phyloP scores from a whole-genome alignment of 2,888 invertebrate genomes.

The Perizoma affinitatum region DNA sequence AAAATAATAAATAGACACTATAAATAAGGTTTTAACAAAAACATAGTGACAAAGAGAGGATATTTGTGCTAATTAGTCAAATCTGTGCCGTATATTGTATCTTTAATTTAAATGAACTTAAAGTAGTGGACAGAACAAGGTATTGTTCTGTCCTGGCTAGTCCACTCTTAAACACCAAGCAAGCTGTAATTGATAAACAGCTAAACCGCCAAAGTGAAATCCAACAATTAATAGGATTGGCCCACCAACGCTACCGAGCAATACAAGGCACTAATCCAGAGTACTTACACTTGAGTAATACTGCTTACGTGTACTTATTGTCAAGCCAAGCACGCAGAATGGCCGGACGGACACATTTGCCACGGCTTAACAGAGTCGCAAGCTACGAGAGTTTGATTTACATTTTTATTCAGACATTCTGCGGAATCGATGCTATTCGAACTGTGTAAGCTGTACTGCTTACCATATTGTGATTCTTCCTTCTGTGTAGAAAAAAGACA shows the following conservation, averaged over 20 bases:
- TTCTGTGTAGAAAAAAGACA: too few species aligned
- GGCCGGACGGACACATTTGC: slow-evolving; percentile 53
- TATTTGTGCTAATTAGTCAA: too few species aligned
- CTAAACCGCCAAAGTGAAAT: neutral
- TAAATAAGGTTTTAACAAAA: too few species aligned
- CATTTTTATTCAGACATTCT: slow-evolving; percentile 12
- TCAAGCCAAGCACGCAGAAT: slow-evolving; percentile 58
- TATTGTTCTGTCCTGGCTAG: too few species aligned
- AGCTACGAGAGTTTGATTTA: slow-evolving; percentile 39
- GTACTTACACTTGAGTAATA: neutral
- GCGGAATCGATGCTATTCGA: slow-evolving; percentile 1
- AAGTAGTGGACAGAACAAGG: too few species aligned
- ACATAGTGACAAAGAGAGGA: too few species aligned
- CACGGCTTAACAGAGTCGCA: slow-evolving; percentile 50
- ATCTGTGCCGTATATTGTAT: too few species aligned
- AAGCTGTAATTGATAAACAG: neutral
- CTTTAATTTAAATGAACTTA: too few species aligned
- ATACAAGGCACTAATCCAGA: slow-evolving; percentile 34
- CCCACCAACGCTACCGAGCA: neutral
- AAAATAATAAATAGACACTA: too few species aligned
- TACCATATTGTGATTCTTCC: slow-evolving; percentile 2
- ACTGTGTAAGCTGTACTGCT: neutral
- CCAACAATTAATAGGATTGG: slow-evolving; percentile 10
- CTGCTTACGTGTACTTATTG: slow-evolving; percentile 56
- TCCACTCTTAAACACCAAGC: too few species aligned